Percentiles rank a stretch among this genome's conserved stretches.
phyloP scores from a whole-genome alignment of 2,113 vertebrate genomes.

The Athene cunicularia region DNA sequence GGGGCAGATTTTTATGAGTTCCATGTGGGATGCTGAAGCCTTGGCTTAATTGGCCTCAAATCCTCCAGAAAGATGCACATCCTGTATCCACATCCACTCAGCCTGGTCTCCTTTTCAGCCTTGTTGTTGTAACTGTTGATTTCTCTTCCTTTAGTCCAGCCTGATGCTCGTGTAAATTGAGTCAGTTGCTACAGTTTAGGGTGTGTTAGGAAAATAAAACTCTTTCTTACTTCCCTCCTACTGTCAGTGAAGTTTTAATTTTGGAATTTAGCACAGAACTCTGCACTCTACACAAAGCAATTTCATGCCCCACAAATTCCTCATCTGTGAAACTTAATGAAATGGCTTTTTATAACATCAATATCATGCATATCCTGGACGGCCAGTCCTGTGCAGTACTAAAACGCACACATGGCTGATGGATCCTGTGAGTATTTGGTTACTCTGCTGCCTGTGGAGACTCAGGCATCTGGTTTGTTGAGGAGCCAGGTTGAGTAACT shows the following conservation, averaged over 20 bases:
- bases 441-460: background rate
- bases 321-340: background rate
- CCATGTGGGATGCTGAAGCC: background rate
- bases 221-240: background rate
- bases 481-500: background rate
- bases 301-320: background rate
- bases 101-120: background rate
- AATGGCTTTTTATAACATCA: background rate
- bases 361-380: background rate
- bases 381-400: background rate
- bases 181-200: background rate
- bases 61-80: background rate
- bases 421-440: background rate
- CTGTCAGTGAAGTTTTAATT: background rate
- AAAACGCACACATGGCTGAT: background rate
- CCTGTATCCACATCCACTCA: background rate
- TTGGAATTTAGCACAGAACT: background rate
- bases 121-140: background rate
- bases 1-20: conserved; percentile 12
- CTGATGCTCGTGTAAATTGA: background rate
- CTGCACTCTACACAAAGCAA: background rate
- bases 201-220: background rate
- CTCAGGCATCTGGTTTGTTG: background rate
- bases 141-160: background rate
- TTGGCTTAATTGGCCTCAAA: background rate